These are phyloP conservation scores for Clamator glandarius DNA, from an alignment of 2,797 vertebrate species.

Conservation along the genomic window DNA sequence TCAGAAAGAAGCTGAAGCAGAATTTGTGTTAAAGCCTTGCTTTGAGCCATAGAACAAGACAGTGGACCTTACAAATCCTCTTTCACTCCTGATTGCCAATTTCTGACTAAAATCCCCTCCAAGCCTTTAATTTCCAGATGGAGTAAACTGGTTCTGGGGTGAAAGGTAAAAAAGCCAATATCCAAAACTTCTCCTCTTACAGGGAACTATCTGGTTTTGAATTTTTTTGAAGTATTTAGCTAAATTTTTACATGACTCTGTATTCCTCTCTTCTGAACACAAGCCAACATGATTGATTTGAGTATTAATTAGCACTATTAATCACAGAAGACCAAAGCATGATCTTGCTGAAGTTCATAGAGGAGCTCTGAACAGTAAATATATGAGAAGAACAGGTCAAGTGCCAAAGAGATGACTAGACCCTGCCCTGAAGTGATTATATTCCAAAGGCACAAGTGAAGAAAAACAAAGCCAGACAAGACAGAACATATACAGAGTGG, in stretches of 20 bases:
- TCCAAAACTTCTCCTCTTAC: background rate
- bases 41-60: background rate
- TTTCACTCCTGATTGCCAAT: background rate
- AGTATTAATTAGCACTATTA: slow-evolving; percentile 25
- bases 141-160: background rate
- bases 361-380: slow-evolving; percentile 11
- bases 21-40: background rate
- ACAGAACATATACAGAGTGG: slow-evolving; percentile 57
- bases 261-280: slow-evolving; percentile 12
- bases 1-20: background rate
- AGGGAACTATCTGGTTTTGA: background rate
- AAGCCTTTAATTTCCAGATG: background rate
- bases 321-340: slow-evolving; percentile 40
- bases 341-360: slow-evolving; percentile 16
- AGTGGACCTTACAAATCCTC: background rate
- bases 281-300: slow-evolving; percentile 46
- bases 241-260: background rate
- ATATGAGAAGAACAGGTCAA: slow-evolving; percentile 44
- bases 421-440: slow-evolving; percentile 55
- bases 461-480: slow-evolving; percentile 43
- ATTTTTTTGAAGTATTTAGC: background rate
- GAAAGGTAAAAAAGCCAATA: background rate
- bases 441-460: slow-evolving; percentile 44
- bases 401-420: slow-evolving; percentile 55
- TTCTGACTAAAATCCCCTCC: background rate